Evolutionary conservation across 2,797 vertebrate species (phyloP), one percentile per base, ranked within the genome.

Genomic region (Myotis pilosus): DNA sequence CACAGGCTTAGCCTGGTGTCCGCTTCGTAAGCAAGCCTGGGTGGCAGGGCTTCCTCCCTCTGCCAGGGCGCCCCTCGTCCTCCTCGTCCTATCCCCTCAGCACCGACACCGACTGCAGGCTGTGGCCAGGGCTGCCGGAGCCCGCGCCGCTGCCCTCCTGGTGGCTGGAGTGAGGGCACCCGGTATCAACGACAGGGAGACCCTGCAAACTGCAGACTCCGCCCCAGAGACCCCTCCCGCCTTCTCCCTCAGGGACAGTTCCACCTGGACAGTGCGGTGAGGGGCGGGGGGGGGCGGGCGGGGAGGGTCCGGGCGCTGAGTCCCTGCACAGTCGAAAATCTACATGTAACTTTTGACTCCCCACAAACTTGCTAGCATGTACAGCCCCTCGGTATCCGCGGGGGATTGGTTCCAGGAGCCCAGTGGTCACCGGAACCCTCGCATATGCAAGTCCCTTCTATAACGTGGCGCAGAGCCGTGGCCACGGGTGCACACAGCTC

Each of bases 151-250:
- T 16, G 22, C 12, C 28, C 19, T 25, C 47, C 53, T 8, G 49
- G 20, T 25, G 3, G 13, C 44, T 44, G 23, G 20, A 30, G 10
- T 47, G 55, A 57, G 22, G 78, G 38, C 28, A 9, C 4, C 10
- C 0, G 1, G 30, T 78, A 25, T 47, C 28, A 20, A 3, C 7
- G 3, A 17, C 17, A 17, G 53, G 41, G n/a, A 66, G 66, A 23
- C 41, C 13, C 87, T 49, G 6, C 12, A 53, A 66, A 33, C 25
- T 6, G 33, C 44, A 80, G 19, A 23, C 10, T 69, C 75, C 8
- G 2, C 23, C 30, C 8, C 13, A 8, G 6, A 25, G 22, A 1
- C 17, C 28, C 6, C 38, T 72, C 4, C 3, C 33, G 0, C 25
- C 16, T 66, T 53, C 51, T 17, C n/a, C n/a, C 71, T 84, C 38